Evolutionary conservation across 2,113 vertebrate genomes (phyloP).

Genomic region (Urocitellus parryii): DNA sequence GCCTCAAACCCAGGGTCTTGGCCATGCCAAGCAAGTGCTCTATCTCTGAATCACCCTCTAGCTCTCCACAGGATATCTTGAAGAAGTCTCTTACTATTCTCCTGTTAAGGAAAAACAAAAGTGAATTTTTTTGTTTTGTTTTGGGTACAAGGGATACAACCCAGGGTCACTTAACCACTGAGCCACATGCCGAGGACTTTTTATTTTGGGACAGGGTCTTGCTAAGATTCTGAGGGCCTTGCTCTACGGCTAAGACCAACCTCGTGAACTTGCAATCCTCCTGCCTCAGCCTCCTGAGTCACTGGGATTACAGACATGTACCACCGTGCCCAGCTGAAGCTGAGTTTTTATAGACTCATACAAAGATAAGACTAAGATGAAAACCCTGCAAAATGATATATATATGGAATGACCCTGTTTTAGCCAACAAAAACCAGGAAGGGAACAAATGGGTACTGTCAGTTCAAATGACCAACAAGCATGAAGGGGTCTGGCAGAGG

Average conservation of each 20-base stretch:
- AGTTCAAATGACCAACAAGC: not conserved
- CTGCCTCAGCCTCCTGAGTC: too few relatives aligned
- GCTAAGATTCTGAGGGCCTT: too few relatives aligned
- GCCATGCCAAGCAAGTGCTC: not conserved
- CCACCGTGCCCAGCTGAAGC: too few relatives aligned
- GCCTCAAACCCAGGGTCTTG: not conserved
- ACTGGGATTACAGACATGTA: too few relatives aligned
- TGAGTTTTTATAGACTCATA: not conserved
- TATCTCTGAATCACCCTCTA: not conserved
- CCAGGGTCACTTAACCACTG: too few relatives aligned
- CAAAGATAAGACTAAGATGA: not conserved
- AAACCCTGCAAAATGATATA: not conserved
- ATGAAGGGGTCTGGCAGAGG: not conserved
- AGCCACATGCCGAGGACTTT: too few relatives aligned
- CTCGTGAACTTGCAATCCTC: too few relatives aligned
- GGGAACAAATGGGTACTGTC: not conserved
- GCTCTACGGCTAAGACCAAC: too few relatives aligned
- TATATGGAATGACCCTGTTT: not conserved
- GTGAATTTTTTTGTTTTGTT: not conserved
- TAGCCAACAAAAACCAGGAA: not conserved
- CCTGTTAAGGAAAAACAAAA: not conserved
- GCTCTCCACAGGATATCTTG: not conserved
- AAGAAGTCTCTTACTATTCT: conserved; percentile 8
- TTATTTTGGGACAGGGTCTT: too few relatives aligned
- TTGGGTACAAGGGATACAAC: too few relatives aligned